Conservation (phyloP, 2,888 invertebrate genomes). For the Cephus pulcher region DNA sequence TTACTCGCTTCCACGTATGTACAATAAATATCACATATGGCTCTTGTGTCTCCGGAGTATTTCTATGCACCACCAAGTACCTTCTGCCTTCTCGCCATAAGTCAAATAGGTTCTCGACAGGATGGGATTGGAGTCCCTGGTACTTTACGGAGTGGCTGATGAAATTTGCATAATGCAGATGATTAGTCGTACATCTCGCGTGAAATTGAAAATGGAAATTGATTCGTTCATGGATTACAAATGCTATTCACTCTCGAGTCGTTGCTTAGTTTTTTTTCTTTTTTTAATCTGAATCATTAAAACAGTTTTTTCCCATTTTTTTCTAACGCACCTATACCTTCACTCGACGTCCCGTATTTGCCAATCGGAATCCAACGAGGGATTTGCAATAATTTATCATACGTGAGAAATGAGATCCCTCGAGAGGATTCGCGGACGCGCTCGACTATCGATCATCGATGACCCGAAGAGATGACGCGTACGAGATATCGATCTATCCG, state of each 20-base stretch:
- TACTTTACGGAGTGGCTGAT: slow-evolving; percentile 9
- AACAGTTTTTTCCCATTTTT: not conserved
- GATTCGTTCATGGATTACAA: slow-evolving; percentile 8
- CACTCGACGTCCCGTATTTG: not conserved
- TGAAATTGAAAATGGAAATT: slow-evolving; percentile 20
- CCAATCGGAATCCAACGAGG: not conserved
- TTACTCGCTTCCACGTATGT: not conserved
- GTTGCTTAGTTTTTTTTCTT: not conserved
- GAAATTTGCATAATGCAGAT: slow-evolving; percentile 19
- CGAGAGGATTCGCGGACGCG: not conserved
- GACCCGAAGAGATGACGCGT: not conserved
- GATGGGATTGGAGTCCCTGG: not conserved
- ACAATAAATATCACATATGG: not conserved
- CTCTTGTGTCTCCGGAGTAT: not conserved
- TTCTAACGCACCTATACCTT: not conserved
- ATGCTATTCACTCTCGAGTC: not conserved
- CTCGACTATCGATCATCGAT: not conserved
- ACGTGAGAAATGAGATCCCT: not conserved
- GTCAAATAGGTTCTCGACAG: not conserved
- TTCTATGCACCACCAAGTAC: not conserved
- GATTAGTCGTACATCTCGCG: slow-evolving; percentile 6
- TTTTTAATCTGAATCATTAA: not conserved
- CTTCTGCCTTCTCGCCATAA: not conserved
- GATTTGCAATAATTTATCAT: not conserved
- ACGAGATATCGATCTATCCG: not conserved